Evolutionary conservation across 2,888 invertebrate genomes (phyloP), one percentile per base, ranked within the genome.

Genomic region (Pheosia gnoma): DNA sequence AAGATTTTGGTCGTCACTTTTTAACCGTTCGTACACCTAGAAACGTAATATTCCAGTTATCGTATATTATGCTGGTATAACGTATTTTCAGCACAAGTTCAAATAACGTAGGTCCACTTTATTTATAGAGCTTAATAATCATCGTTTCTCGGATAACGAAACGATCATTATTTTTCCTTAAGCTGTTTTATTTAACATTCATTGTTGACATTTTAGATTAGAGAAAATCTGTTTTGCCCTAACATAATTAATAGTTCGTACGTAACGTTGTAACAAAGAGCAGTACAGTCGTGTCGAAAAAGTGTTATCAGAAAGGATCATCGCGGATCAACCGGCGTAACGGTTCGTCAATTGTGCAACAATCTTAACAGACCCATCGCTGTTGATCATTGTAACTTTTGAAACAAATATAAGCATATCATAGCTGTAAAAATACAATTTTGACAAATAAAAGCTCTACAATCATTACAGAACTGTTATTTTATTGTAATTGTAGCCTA

Each of bases 401-500:
- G 95, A 95, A 95, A 95, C 95, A 95, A 95, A 96, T 95, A 95
- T 96, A 96, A 97, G 97, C 97, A 97, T 97, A 97, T 97, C 97
- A 97, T 97, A 97, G 97, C 96, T 97, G 96, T 97, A 97, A 96
- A 96, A 95, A 95, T 95, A 95, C 95, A 95, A 95, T 96, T 95
- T 96, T 96, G 96, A 96, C 95, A 96, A 96, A 96, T 96, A 96
- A 96, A 96, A 95, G 94, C 95, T 95, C 94, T 93, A 95, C 94
- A 95, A 91, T 91, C 92, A 93, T 91, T 92, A 91, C 87, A 88
- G 80, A 84, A 79, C 65, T 75, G 75, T 70, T 85, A 63, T 90
- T 90, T 89, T 79, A 85, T 84, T 88, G 65, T 59, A 55, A 57
- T 9, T 58, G 43, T 53, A 56, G 7, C 11, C 61, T 59, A 7